Base-by-base conservation (phyloP, 1,140 invertebrate species). In the Cherax destructor region DNA sequence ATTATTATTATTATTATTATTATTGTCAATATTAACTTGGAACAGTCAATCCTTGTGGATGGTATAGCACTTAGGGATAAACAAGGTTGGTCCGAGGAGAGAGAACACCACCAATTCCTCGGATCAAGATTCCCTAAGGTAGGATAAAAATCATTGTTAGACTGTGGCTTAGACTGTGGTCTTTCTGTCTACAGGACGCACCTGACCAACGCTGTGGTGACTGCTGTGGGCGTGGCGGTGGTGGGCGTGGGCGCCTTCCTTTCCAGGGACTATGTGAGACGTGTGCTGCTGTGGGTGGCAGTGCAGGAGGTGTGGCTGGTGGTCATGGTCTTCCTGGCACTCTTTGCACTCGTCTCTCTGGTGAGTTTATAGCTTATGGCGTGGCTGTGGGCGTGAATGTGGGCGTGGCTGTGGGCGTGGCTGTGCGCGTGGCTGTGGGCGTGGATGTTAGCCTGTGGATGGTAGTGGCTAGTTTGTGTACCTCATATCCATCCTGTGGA, bases 321-420 rank as follows among this genome's bases (percentile, higher is more conserved):
- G 86, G 96, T 96, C 93, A 93, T 96, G 65, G 96, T 97, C 88
- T 97, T 98, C 94, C 95, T 97, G 93, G 94, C 96, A 56, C 95
- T 98, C 52, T 98, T 98, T 94, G 96, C 97, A 1, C 94, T 98
- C 24, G 97, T 98, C n/a, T 97, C 97, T 85, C 97, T 98, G 41
- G 87, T 89, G n/a, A 89, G 87, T 65, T 16, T n/a, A n/a, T n/a
- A n/a, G n/a, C n/a, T 11, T 4, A 6, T 10, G 76, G 76, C 7
- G 76, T 10, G 76, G 6, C 10, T 41, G 47, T 10, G n/a, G n/a
- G n/a, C n/a, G n/a, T n/a, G n/a, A n/a, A n/a, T n/a, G n/a, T n/a
- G n/a, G n/a, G 5, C 10, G 52, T 56, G 76, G 76, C 6, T 7
- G 76, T 30, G 76, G 24, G n/a, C n/a, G 47, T n/a, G n/a, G n/a